Evolutionary conservation across 2,113 vertebrate species (phyloP).

Genomic region (Podocnemis expansa): DNA sequence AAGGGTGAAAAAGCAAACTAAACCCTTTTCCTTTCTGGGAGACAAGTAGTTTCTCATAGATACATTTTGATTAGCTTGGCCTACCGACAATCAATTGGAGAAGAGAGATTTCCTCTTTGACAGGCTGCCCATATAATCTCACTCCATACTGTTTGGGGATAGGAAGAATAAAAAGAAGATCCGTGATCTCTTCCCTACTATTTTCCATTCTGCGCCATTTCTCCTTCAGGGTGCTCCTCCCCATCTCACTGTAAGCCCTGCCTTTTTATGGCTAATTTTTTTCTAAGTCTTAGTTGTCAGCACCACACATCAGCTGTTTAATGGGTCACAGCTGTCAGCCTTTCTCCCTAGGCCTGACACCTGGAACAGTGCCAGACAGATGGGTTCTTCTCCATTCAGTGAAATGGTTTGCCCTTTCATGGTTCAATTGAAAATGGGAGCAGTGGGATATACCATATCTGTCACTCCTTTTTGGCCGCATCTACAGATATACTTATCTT

Average conservation of each 20-base stretch:
- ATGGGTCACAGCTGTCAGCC: background rate
- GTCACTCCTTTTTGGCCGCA: background rate
- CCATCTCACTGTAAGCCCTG: background rate
- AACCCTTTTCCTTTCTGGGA: background rate
- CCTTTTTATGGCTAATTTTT: background rate
- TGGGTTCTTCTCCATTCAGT: background rate
- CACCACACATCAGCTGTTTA: background rate
- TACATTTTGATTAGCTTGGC: background rate
- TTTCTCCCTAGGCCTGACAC: background rate
- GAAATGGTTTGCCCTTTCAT: background rate
- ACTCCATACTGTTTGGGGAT: background rate
- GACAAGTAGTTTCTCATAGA: background rate
- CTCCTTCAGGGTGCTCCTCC: background rate
- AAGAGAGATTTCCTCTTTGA: background rate
- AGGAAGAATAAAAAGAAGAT: no score
- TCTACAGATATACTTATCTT: background rate
- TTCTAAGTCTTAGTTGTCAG: background rate
- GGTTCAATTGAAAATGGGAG: background rate
- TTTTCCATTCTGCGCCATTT: background rate
- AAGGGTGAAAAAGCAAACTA: background rate
- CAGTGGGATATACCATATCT: background rate
- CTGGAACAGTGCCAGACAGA: background rate
- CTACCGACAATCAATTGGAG: background rate
- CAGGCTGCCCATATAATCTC: background rate
- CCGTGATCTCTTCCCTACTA: no score